A percentile compares a stretch with the other conserved stretches of the same genome.
Evolutionary conservation across 2,888 invertebrate genomes (phyloP).

Genomic region (Mechanitis mazaeus): DNA sequence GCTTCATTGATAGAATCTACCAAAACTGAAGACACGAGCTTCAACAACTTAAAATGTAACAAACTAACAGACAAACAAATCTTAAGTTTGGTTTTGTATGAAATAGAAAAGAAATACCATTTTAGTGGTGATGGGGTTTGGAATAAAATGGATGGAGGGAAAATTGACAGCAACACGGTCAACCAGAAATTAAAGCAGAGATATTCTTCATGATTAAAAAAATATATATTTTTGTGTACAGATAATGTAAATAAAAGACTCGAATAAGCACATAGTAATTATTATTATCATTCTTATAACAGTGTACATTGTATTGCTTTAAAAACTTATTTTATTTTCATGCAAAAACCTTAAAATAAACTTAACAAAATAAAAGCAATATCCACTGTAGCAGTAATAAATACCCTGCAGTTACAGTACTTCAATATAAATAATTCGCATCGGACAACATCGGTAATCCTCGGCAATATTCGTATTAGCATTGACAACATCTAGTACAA

Average conservation of each 20-base stretch:
- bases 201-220: background rate
- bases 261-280: slow-evolving; percentile 59
- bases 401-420: slow-evolving; percentile 12
- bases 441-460: no score
- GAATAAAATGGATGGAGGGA: slow-evolving; percentile 51
- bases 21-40: slow-evolving; percentile 38
- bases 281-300: slow-evolving; percentile 39
- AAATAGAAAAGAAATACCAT: slow-evolving; percentile 83
- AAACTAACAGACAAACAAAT: slow-evolving; percentile 68
- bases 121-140: slow-evolving; percentile 87
- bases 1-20: slow-evolving; percentile 12
- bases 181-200: slow-evolving; percentile 24
- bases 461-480: no score
- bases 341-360: slow-evolving; percentile 18
- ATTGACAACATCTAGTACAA: no score
- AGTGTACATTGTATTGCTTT: slow-evolving; percentile 40
- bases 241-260: slow-evolving; percentile 42
- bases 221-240: background rate
- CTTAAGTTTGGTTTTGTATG: slow-evolving; percentile 81
- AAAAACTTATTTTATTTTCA: slow-evolving; percentile 33
- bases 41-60: slow-evolving; percentile 41
- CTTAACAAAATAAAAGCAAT: slow-evolving; percentile 14
- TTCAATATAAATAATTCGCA: background rate
- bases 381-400: slow-evolving; percentile 11
- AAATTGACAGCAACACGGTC: slow-evolving; percentile 31